Base-by-base conservation (phyloP, 2,888 invertebrate genomes). In the Auanema freiburgensis region DNA sequence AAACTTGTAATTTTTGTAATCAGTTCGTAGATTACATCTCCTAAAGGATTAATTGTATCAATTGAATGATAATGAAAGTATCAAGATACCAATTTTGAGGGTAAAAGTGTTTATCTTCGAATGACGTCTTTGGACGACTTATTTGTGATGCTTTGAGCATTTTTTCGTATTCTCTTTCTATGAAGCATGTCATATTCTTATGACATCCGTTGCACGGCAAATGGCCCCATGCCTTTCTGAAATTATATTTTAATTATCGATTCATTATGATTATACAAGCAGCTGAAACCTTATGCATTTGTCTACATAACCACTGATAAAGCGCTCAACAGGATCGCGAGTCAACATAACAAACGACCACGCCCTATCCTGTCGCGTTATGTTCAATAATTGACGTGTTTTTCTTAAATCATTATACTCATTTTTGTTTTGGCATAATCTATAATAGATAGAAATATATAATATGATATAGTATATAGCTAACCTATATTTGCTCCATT, bases 181-280 rank as follows among this genome's bases (percentile, higher is more conserved):
- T 60, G 63, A 80, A 80, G 59, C 80, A 80, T 21, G 80, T 80
- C 72, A 80, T 65, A 61, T 80, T 80, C 55, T 74, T 66, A 52
- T 70, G 66, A 65, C 80, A 80, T 11, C 78, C 72, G 60, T 80
- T 79, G 65, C 80, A 80, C 33, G 74, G 75, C n/a, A 55, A 67
- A 8, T 54, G 23, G 11, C 60, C 64, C 41, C 65, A 55, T 25
- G 74, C 71, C 25, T 69, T 69, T 61, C 74, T 73, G 63, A 59
- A 72, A 69, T 57, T 53, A 46, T 8, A 46, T 46, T 5, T 16
- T 46, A 21, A 8, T 46, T 16, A 16, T 46, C 8, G 16, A 16
- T 18, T 21, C 4, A 46, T 18, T 18, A 46, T 33, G 8, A 33
- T n/a, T 4, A 5, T 14, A 18, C 8, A 14, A n/a, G 14, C 40